phyloP scores from a whole-genome alignment of 2,888 invertebrate genomes.

The Phrixothrix hirtus region DNA sequence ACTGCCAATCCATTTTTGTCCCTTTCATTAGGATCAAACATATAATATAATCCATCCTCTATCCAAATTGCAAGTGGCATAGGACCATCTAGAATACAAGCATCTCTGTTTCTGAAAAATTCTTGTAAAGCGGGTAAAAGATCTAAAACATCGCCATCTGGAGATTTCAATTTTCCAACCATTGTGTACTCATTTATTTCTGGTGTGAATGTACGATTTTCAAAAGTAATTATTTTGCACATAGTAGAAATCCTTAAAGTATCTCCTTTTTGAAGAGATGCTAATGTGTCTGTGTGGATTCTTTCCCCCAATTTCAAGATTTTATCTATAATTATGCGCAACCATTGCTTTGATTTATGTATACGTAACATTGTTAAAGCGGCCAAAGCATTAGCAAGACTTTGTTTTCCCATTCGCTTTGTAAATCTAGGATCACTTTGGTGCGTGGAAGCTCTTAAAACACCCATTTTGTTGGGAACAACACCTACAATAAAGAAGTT shows the following conservation, averaged over 20 bases:
- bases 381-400: constrained; percentile 51
- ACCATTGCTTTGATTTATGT: constrained; percentile 52
- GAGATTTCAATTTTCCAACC: constrained; percentile 50
- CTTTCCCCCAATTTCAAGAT: constrained; percentile 51
- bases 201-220: constrained; percentile 43
- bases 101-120: constrained; percentile 50
- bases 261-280: constrained; percentile 33
- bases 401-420: constrained; percentile 45
- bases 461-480: constrained; percentile 43
- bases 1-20: constrained; percentile 46
- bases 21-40: constrained; percentile 57
- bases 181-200: constrained; percentile 46
- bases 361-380: constrained; percentile 52
- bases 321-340: constrained; percentile 49
- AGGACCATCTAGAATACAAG: constrained; percentile 53
- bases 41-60: constrained; percentile 52
- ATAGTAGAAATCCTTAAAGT: constrained; percentile 36
- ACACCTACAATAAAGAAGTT: constrained; percentile 35
- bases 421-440: constrained; percentile 49
- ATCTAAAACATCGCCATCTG: constrained; percentile 46
- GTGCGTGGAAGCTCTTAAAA: constrained; percentile 50
- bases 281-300: constrained; percentile 48
- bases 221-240: constrained; percentile 42
- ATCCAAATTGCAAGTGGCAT: constrained; percentile 53
- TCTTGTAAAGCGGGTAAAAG: constrained; percentile 48